Base-by-base conservation (phyloP, 2,113 vertebrate species). In the Gopherus evgoodei region DNA sequence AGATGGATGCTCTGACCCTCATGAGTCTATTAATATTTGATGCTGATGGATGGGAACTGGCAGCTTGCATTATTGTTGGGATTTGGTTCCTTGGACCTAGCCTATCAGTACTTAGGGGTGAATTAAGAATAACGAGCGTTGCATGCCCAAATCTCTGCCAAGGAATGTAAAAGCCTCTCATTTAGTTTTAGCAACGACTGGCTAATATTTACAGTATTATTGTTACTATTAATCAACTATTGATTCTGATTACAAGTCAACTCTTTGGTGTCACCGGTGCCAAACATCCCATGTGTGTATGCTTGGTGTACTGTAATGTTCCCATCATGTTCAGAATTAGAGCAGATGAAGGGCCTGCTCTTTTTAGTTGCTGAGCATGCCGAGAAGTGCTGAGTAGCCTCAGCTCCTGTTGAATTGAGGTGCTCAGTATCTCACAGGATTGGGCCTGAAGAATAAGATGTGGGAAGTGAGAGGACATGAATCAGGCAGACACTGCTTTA, bases 21-120 rank as follows among this genome's bases (percentile, higher is more conserved):
- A 0, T 1, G 84, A 97, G 96, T 96, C 95, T 90, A 95, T 97
- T 96, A 97, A 97, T 97, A 97, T 97, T 96, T 97, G 94, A 97
- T 97, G 95, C 96, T 96, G 96, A 97, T 95, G 94, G 96, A 96
- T 97, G 96, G 52, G 90, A 97, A 89, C 95, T 97, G 94, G 94
- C 92, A 95, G 89, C 42, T 85, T 76, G 92, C 47, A 96, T 97
- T 97, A 96, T 97, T 97, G 96, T 93, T 95, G 96, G 89, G 54
- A 88, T 92, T 97, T 91, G 91, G 88, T 89, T 95, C 94, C 82
- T 87, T 91, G 91, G 95, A 83, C 94, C 92, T 91, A 84, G 44
- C 76, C 84, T 44, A 91, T 93, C 59, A 19, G 0, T 91, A 65
- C 52, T 2, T 49, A 84, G 93, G 57, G 84, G 49, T 91, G 91